phyloP scores from a whole-genome alignment of 1,140 invertebrate species.

The Drosophila ogumai region DNA sequence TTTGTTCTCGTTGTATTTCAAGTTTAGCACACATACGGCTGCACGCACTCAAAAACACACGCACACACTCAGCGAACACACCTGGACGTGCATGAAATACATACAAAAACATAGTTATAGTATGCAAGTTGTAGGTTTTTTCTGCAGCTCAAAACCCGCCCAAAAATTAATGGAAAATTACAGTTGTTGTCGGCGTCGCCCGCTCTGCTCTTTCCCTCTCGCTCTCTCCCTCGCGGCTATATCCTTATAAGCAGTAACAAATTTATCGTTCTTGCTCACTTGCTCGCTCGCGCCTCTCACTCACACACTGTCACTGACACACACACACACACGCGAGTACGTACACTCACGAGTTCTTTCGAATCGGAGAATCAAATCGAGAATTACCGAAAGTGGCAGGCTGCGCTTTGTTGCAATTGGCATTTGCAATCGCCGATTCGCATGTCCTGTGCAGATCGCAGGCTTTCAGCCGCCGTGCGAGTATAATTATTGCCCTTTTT shows the following conservation, averaged over 20 bases:
- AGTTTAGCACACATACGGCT: conserved; percentile 67
- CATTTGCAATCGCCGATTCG: conserved; percentile 8
- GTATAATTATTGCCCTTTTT: conserved; percentile 14
- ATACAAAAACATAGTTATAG: conserved; percentile 53
- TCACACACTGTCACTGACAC: conserved; percentile 15
- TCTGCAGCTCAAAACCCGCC: conserved; percentile 38
- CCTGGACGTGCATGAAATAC: conserved; percentile 34
- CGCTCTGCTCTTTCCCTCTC: conserved; percentile 34
- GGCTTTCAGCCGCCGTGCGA: conserved; percentile 20
- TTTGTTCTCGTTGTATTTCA: conserved; percentile 73
- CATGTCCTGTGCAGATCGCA: conserved; percentile 20
- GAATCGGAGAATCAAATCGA: conserved; percentile 21
- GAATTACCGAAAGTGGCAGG: conserved; percentile 22
- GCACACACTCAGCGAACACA: conserved; percentile 13
- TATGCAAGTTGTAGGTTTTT: conserved; percentile 46
- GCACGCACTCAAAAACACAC: conserved; percentile 31
- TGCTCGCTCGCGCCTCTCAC: conserved; percentile 14
- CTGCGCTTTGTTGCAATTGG: conserved; percentile 6
- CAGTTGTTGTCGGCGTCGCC: conserved; percentile 50
- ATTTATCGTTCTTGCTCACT: conserved; percentile 40
- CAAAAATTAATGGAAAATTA: conserved; percentile 54
- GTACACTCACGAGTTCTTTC: conserved; percentile 35
- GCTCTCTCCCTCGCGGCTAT: conserved; percentile 40
- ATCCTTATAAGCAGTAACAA: conserved; percentile 54
- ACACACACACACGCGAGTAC: conserved; percentile 15